Conservation (phyloP, 2,888 invertebrate genomes). For the Acrobeloides nanus region DNA sequence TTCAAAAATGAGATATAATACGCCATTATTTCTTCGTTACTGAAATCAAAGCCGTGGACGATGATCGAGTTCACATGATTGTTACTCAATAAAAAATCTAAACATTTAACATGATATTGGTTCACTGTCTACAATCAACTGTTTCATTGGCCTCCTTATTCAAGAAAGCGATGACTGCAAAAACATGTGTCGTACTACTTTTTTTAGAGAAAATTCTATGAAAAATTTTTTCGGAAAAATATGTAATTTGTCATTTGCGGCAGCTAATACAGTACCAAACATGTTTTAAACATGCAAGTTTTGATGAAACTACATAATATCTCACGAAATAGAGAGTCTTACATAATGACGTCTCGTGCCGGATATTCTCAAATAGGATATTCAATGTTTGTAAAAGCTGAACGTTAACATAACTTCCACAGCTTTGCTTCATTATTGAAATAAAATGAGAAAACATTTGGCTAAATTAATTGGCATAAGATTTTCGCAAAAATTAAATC, state of each 20-base stretch:
- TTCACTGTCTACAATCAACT: too few relatives aligned
- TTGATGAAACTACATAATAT: too few relatives aligned
- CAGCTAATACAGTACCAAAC: too few relatives aligned
- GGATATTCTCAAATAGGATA: constrained; percentile 96
- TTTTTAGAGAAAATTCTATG: too few relatives aligned
- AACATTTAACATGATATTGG: too few relatives aligned
- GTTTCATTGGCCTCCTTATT: too few relatives aligned
- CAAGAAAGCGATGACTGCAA: too few relatives aligned
- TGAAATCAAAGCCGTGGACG: constrained; percentile 97
- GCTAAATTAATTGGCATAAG: constrained; percentile 73
- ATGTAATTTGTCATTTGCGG: too few relatives aligned
- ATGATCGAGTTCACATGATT: constrained; percentile 99
- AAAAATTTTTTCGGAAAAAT: too few relatives aligned
- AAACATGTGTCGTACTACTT: too few relatives aligned
- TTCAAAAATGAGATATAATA: constrained; percentile 99
- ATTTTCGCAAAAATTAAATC: neutral
- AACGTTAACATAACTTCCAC: constrained; percentile 92
- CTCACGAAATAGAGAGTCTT: too few relatives aligned
- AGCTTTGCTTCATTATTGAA: constrained; percentile 91
- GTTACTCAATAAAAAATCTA: constrained; percentile 92
- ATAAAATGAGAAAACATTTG: constrained; percentile 97
- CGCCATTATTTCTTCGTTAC: constrained; percentile 78
- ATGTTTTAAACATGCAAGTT: too few relatives aligned
- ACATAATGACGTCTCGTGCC: constrained; percentile 97
- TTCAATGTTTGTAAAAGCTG: constrained; percentile 94